Evolutionary conservation across 2,797 vertebrate genomes (phyloP), one percentile per base, ranked within the genome.

Genomic region (Chloroceryle amazona): DNA sequence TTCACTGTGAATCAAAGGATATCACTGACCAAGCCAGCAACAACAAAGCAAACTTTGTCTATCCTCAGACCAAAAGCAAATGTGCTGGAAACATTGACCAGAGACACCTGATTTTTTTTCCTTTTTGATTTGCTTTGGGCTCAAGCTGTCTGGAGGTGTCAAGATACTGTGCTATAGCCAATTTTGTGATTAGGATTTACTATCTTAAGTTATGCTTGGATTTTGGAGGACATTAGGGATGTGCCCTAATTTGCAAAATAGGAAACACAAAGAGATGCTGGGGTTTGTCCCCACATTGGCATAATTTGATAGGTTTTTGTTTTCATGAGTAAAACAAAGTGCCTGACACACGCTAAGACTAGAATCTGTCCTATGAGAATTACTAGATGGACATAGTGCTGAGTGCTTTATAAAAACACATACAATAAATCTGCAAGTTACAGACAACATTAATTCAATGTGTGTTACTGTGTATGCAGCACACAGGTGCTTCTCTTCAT

Each of bases 381-480:
- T 84, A 49, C n/a, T 33, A 57, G 37, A 29, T 35, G 41, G 37
- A 63, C 71, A 51, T 21, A 78, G 11, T 13, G 26, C 28, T 74
- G 58, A 79, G 63, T 0, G 0, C 52, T 85, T 81, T 81, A 44
- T 49, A 61, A 61, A 85, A 67, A 67, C 6, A 25, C 0, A 3
- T 72, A 46, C 35, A 44, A 44, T 39, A 75, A 41, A 60, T 25
- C 0, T 4, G n/a, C 31, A 33, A 63, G 19, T 47, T 86, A 26
- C 25, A 61, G 37, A 25, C 2, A 9, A 7, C 10, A 2, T 63
- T 33, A 41, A 19, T 68, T 81, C 21, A 31, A 19, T 8, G 13
- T 13, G 14, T 44, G 35, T 21, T 51, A 35, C 29, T 0, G 0
- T 23, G 10, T 15, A 26, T 13, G 7, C 29, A 28, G 10, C 0